phyloP scores from a whole-genome alignment of 2,797 vertebrate species.

The Potorous gilbertii region DNA sequence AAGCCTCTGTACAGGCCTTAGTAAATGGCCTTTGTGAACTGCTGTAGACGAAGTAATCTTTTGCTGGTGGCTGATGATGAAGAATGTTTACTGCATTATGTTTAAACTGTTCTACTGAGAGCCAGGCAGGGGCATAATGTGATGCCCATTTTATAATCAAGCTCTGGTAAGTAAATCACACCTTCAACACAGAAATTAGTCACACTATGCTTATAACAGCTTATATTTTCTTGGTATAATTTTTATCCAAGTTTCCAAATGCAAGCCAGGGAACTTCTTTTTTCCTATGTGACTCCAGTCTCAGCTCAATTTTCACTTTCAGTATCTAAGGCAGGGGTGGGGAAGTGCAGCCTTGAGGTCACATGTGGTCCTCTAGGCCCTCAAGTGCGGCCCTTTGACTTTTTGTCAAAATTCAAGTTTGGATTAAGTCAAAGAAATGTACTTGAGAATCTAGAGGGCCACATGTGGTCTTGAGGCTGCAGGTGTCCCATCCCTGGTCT shows the following conservation, averaged over 20 bases:
- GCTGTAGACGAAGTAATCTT: background rate
- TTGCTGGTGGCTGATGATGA: background rate
- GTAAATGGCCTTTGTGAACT: background rate
- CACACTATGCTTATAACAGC: background rate
- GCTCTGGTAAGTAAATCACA: background rate
- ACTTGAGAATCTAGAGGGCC: too few species aligned
- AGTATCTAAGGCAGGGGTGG: background rate
- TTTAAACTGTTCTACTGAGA: background rate
- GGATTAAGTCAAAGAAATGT: too few species aligned
- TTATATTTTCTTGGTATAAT: background rate
- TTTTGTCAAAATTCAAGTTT: too few species aligned
- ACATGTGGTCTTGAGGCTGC: too few species aligned
- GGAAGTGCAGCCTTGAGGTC: too few species aligned
- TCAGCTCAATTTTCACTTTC: background rate
- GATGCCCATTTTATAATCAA: background rate
- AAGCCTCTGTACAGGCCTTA: background rate
- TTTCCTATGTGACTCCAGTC: background rate
- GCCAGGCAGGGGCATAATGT: background rate
- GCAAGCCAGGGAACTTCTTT: background rate
- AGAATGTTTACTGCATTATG: background rate
- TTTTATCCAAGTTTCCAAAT: background rate
- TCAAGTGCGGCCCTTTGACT: too few species aligned
- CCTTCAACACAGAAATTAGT: background rate
- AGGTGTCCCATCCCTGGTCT: too few species aligned
- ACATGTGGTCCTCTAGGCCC: too few species aligned